Base-by-base conservation (phyloP, 2,888 invertebrate genomes). In the Sinohyriopsis cumingii region DNA sequence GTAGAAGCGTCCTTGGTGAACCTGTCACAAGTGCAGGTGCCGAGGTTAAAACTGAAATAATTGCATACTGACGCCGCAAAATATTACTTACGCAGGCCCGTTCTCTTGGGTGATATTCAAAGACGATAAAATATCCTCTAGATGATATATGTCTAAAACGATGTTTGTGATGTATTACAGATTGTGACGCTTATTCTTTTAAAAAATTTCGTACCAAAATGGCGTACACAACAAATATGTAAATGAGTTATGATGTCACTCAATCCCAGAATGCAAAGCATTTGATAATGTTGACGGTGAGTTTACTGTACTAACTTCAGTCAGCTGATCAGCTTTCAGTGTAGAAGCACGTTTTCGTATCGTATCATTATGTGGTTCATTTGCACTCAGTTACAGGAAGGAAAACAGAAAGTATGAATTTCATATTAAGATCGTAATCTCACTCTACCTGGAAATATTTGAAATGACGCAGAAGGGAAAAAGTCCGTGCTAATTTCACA, bases 11-110 rank as follows among this genome's bases (percentile, higher is more conserved):
- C 72, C 72, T 66, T 62, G 62, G 67, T 75, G 75, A 72, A 75
- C 75, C 61, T 63, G 59, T 25, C 33, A 53, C n/a, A 53, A 56
- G 22, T 61, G 55, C 18, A 61, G 55, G 67, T 57, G 28, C 33
- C 55, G 67, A 60, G 64, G 55, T 64, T 45, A 55, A 65, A 73
- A 67, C 63, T 60, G 55, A 19, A 65, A 65, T 71, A 63, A 53
- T 65, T 25, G 5, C 20, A 5, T 55, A 67, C 55, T 55, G 45
- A 65, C 59, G 33, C 54, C n/a, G 68, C 25, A 67, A 68, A 62
- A 33, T 18, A 63, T 55, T 78, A 87, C 87, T 87, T 84, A 87
- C 87, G 84, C 84, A 80, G 86, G 87, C 82, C 85, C 87, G 87
- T 86, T 86, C 87, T 74, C 72, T 65, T 86, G 87, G 87, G 87